phyloP scores from a whole-genome alignment of 2,113 vertebrate species.

The Tonatia bakeri region DNA sequence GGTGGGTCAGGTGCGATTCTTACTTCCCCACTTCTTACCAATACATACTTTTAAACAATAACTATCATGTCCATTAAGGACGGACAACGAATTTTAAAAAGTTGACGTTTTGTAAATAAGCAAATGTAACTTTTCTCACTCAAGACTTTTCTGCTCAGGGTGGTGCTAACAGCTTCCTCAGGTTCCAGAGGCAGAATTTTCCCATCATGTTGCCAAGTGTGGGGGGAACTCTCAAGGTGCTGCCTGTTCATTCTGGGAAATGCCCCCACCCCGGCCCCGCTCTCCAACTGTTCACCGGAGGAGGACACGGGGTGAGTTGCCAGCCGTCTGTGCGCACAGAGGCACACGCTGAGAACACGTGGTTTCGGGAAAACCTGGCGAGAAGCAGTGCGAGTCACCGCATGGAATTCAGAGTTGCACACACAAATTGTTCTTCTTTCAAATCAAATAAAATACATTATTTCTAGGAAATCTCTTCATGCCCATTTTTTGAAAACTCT shows the following conservation, averaged over 20 bases:
- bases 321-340: background rate
- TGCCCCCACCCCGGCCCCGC: background rate
- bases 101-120: background rate
- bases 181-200: background rate
- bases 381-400: background rate
- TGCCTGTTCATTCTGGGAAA: conserved; percentile 44
- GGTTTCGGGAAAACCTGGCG: background rate
- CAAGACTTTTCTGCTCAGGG: background rate
- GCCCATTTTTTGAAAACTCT: background rate
- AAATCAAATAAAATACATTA: background rate
- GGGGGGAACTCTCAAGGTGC: background rate
- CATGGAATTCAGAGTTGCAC: background rate
- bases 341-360: background rate
- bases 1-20: background rate
- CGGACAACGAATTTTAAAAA: background rate
- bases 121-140: background rate
- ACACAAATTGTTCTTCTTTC: background rate
- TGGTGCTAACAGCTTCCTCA: conserved; percentile 17
- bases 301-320: background rate
- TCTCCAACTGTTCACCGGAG: background rate
- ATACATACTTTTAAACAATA: background rate
- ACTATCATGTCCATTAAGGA: background rate
- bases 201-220: background rate
- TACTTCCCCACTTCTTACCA: background rate
- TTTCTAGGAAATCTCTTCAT: background rate